These are phyloP conservation scores for Alosa alosa DNA, from an alignment of 2,113 vertebrate species.

Conservation along the genomic window DNA sequence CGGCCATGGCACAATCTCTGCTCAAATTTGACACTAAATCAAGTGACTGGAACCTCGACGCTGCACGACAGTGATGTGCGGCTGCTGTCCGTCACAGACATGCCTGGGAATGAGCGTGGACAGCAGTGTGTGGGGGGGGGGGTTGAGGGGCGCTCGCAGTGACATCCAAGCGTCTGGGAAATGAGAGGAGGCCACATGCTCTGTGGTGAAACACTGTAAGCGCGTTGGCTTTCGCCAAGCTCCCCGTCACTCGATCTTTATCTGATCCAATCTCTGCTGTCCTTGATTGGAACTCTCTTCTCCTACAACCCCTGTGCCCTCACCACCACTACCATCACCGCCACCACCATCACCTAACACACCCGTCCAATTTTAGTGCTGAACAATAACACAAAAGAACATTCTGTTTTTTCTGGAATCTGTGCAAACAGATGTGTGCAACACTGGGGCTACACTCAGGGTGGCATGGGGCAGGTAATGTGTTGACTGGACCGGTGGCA, in stretches of 20 bases:
- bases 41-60: slow-evolving; percentile 27
- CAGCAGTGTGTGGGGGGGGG: neutral
- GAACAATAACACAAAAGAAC: neutral
- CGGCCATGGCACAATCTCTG: slow-evolving; percentile 33
- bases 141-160: neutral
- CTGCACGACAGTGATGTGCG: slow-evolving; percentile 16
- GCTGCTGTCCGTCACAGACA: slow-evolving; percentile 34
- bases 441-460: neutral
- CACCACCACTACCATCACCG: neutral
- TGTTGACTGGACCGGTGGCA: neutral
- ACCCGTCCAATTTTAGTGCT: neutral
- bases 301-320: neutral
- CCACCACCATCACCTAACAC: neutral
- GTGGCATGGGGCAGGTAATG: neutral
- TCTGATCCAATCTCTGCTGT: slow-evolving; percentile 64
- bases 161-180: slow-evolving; percentile 2
- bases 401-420: neutral
- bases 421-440: neutral
- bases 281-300: slow-evolving; percentile 61
- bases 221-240: slow-evolving; percentile 56
- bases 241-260: slow-evolving; percentile 63
- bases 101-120: neutral
- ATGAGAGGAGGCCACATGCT: neutral
- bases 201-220: slow-evolving; percentile 25
- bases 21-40: slow-evolving; percentile 34